Base-by-base conservation (phyloP, 2,113 vertebrate genomes). In the Anoura caudifer region DNA sequence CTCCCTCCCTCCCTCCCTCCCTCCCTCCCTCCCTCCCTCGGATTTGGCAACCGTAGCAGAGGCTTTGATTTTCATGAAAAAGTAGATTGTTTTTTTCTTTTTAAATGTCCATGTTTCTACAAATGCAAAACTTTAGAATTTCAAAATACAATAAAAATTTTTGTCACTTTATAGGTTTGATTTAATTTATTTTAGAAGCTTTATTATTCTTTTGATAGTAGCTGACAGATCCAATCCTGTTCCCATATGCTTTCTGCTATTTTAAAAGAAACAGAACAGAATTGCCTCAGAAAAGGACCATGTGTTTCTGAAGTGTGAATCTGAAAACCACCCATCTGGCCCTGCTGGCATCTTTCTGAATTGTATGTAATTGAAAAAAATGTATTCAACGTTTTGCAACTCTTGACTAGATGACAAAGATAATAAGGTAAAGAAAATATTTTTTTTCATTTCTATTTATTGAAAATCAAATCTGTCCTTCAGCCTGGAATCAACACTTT, bases 171-270 rank as follows among this genome's bases (percentile, higher is more conserved):
- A 79, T 94, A 97, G 69, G 67, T 94, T 97, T 95, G 75, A 91
- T 97, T 86, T 77, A 86, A 96, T 97, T 97, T 90, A 91, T 94
- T 93, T 97, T 94, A 95, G 94, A 97, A 93, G 50, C 83, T 45
- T 96, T 86, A 94, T 86, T 83, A 75, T 95, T 94, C 95, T 96
- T 96, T 89, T 96, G 96, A 94, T 97, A 95, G 92, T 94, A 94
- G 91, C 91, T 98, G 95, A 96, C 91, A 96, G 93, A 86, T 96
- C 91, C 85, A 91, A 91, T 95, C 91, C 92, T 65, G 16, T 94
- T 91, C 95, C 97, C 97, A 97, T 97, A 98, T 98, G 97, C 91
- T 98, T 97, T 96, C 94, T 97, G 96, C 97, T 98, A 96, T 97
- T 97, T 97, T 95, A 97, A 96, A 97, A 97, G 95, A 96, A 98